Evolutionary conservation across 2,888 invertebrate species (phyloP), one percentile per base, ranked within the genome.

Genomic region (Pharmacophagus antenor): DNA sequence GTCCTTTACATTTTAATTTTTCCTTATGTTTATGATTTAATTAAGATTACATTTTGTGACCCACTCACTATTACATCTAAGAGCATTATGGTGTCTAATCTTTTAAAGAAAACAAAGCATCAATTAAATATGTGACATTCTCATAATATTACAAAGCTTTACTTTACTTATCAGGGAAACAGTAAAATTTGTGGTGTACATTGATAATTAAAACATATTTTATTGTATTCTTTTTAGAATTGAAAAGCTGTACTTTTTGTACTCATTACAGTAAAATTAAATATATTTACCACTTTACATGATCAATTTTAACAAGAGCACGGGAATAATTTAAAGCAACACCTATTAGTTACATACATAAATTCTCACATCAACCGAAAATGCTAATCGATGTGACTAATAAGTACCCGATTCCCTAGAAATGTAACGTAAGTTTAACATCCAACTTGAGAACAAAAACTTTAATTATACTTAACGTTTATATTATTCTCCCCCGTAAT

Each of bases 371-470:
- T 55, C 54, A 50, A 42, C 41, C 18, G 37, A 46, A 56, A 37
- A 56, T 46, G 55, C 50, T 60, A 55, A 60, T 60, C 31, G 41
- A 61, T 61, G 61, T 61, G 61, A 61, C 61, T 61, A 61, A 61
- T 56, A 50, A 46, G 17, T 47, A 42, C 48, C 56, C 42, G 4
- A 48, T 12, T 7, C 20, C 20, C 18, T 23, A 54, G 21, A 37
- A 18, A 18, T 31, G 18, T 31, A 52, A 53, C 25, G n/a, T 27
- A 20, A 27, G 23, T 21, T 25, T n/a, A 15, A 49, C 23, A 51
- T 51, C 23, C 17, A 15, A 20, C 37, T 25, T 8, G 51, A 56
- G 50, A 46, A 50, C 37, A 51, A 49, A 41, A 52, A 41, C 47
- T 44, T 48, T 15, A 47, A 47, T 22, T 48, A 17, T 25, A 37